Evolutionary conservation across 2,888 invertebrate genomes (phyloP), one percentile per base, ranked within the genome.

Genomic region (Disparrhopalites patrizii): DNA sequence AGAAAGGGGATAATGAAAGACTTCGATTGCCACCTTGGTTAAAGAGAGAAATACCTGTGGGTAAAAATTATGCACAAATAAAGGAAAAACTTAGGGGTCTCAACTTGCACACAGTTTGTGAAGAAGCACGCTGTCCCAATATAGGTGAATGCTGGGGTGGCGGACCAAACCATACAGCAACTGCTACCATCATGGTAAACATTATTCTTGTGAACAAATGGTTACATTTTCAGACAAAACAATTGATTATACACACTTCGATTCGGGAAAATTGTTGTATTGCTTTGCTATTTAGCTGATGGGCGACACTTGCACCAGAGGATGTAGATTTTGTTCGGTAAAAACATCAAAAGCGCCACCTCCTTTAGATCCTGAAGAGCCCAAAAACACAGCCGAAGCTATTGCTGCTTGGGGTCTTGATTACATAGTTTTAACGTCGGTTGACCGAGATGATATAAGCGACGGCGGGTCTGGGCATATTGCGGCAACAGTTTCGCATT

Each of bases 91-190:
- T 98, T 1, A 83, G 94, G 36, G 85, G 87, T 54, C 81, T 96
- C 20, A 94, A 94, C 76, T 82, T 98, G 33, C 90, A 93, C 74
- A 98, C 98, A 0, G 97, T 97, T 1, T 98, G 98, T 79, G 97
- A 98, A 78, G 97, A 98, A 80, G 98, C 97, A 0, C 83, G 93
- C 66, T 98, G 98, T 82, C 98, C 97, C 0, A 98, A 98, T 80
- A 97, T 98, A 70, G 96, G 98, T 13, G 97, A 98, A 81, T 99
- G 99, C 80, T 97, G 96, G 96, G 95, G 95, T 62, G 94, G 94
- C 0, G 95, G 95, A 15, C 89, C 91, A 77, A 85, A 92, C 81
- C 91, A 91, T 31, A 93, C 93, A 20, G 92, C 98, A n/a, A 99
- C 99, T 25, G 99, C 99, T 2, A 99, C 99, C 54, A 98, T 99